Conservation (phyloP, 2,113 vertebrate species). For the Forbesichthys agassizii region DNA sequence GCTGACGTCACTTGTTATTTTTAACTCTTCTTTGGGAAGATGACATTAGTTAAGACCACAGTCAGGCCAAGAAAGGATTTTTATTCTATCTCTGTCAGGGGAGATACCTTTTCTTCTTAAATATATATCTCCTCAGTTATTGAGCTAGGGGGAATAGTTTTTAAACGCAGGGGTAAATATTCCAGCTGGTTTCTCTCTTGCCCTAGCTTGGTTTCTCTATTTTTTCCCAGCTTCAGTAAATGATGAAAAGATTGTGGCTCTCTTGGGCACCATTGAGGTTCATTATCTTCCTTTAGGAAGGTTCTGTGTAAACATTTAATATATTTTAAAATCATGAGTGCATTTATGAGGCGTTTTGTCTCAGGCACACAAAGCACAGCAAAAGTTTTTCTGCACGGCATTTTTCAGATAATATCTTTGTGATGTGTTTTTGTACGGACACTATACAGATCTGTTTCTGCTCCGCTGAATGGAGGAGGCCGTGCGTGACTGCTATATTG, state of each 20-base stretch:
- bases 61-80: constrained; percentile 39
- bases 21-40: constrained; percentile 40
- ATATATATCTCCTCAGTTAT: constrained; percentile 36
- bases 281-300: constrained; percentile 17
- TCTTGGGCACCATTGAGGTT: constrained; percentile 17
- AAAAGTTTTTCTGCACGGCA: not conserved
- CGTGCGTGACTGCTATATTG: constrained; percentile 3
- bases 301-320: not conserved
- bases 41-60: constrained; percentile 57
- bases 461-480: constrained; percentile 23
- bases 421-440: constrained; percentile 21
- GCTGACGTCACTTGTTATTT: constrained; percentile 44
- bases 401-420: not conserved
- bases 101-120: constrained; percentile 45
- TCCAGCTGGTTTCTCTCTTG: constrained; percentile 38
- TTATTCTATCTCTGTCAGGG: constrained; percentile 51
- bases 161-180: constrained; percentile 39
- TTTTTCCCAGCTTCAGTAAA: constrained; percentile 27
- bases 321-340: constrained; percentile 7
- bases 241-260: constrained; percentile 17
- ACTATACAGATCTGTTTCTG: constrained; percentile 19
- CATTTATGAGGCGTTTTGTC: not conserved
- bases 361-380: not conserved
- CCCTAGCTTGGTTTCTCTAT: not conserved
- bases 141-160: constrained; percentile 45